Evolutionary conservation across 2,888 invertebrate genomes (phyloP), one percentile per base, ranked within the genome.

Genomic region (Tinea semifulvella): DNA sequence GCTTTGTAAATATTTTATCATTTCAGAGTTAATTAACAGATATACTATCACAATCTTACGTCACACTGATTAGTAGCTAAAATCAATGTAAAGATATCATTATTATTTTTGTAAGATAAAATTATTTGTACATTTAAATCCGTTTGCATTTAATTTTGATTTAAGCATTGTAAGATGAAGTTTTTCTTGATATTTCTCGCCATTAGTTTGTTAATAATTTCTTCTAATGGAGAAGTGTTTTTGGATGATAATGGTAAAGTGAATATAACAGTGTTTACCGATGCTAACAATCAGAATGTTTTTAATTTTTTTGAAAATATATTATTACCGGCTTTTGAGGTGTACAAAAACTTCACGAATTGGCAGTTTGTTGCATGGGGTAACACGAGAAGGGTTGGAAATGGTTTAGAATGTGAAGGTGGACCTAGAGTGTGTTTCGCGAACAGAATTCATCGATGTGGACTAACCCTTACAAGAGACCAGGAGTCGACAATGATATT

Each of bases 311-410:
- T 38, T 2, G 14, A 2, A 8, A 38, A 38, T 18, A 17, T 18
- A 38, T 7, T 38, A 2, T 8, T 11, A 17, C 18, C 18, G n/a
- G 4, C 38, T 17, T 18, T 19, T 10, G 38, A 18, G 13, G 18
- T 4, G 17, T 76, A 70, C 50, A 58, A 58, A 7, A 50, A 72
- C 0, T 69, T 58, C 38, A 48, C 81, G 46, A 68, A 76, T 6
- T 45, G 80, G 1, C 68, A 77, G 49, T 77, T 73, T 40, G 58
- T 81, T 1, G 70, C 77, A 1, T 82, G 81, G 81, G 81, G 80
- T 11, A 68, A 70, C 44, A 68, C 74, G 0, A 13, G 13, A 1
- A 52, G 56, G 10, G 46, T 44, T 0, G 53, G 69, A 19, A 69
- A 63, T 2, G 50, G 46, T 2, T 48, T 72, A 8, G 49, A 45